phyloP scores from a whole-genome alignment of 1,140 invertebrate genomes.

The Leptopilina clavipes region DNA sequence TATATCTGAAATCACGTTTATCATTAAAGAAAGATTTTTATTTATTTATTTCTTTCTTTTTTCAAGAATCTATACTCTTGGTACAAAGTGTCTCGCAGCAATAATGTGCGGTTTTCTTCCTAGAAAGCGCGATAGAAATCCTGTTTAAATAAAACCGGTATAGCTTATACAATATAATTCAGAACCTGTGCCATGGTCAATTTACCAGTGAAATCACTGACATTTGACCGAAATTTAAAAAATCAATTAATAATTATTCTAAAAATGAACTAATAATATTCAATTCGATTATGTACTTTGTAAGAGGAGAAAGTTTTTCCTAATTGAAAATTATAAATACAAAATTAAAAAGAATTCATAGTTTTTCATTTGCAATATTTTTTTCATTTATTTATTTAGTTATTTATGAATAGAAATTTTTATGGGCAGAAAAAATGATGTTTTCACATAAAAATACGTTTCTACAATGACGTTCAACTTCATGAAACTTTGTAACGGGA shows the following conservation, averaged over 20 bases:
- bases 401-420: too few species aligned
- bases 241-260: neutral
- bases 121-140: slow-evolving; percentile 29
- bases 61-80: neutral
- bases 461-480: too few species aligned
- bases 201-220: slow-evolving; percentile 21
- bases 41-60: neutral
- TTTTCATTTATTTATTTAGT: too few species aligned
- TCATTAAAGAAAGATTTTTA: too few species aligned
- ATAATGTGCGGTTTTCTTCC: slow-evolving; percentile 8
- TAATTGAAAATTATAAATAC: neutral
- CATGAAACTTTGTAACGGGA: too few species aligned
- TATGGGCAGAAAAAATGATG: too few species aligned
- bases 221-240: slow-evolving; percentile 19
- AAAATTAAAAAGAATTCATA: neutral
- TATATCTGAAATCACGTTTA: too few species aligned
- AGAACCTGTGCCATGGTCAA: slow-evolving; percentile 12
- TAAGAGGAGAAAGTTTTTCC: neutral
- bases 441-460: too few species aligned
- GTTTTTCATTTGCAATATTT: too few species aligned
- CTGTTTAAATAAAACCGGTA: slow-evolving; percentile 32
- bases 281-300: neutral
- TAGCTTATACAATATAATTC: slow-evolving; percentile 13
- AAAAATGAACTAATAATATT: neutral
- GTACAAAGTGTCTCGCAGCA: slow-evolving; percentile 10